These are phyloP conservation scores for rat (Rattus norvegicus) DNA, from an alignment of 2,113 vertebrate genomes.

Conservation along the genomic window GRCr8 NC_086027.1:45244001-45244500, in stretches of 20 bases:
- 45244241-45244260: accelerated
- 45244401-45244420: neutral
- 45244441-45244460: neutral
- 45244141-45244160: neutral
- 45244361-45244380: neutral
- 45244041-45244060: conserved; percentile 59
- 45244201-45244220: neutral
- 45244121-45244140: neutral
- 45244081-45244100: neutral
- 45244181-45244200: too few relatives aligned
- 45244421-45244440: too few relatives aligned
- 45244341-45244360: neutral
- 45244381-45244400: neutral
- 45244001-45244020: conserved; percentile 41
- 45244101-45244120: neutral
- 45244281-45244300: neutral
- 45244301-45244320: neutral
- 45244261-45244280: neutral
- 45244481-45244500: neutral
- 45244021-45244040: conserved; percentile 72
- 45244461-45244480: too few relatives aligned
- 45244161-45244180: neutral
- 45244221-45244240: neutral
- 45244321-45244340: neutral
- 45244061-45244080: neutral